Evolutionary conservation across 2,888 invertebrate species (phyloP).

Genomic region (Lasioglossum pauxillum): DNA sequence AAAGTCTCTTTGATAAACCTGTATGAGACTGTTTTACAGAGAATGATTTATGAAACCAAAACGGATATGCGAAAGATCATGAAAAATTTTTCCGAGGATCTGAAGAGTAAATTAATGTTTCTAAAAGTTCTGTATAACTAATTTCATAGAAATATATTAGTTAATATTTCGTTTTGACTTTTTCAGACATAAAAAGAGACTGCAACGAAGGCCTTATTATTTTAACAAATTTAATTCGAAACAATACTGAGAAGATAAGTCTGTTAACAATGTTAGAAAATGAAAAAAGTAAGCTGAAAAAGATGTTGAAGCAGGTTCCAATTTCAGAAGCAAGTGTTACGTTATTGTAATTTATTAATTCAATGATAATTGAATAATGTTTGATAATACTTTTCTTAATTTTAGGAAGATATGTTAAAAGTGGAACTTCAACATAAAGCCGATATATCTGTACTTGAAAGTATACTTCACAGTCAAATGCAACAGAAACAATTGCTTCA

Average conservation of each 20-base stretch:
- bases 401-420: conserved; percentile 75
- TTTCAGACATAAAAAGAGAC: conserved; percentile 79
- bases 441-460: conserved; percentile 83
- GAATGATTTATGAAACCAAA: conserved; percentile 86
- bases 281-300: conserved; percentile 85
- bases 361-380: conserved; percentile 18
- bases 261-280: conserved; percentile 86
- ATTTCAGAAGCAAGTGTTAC: conserved; percentile 71
- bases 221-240: conserved; percentile 84
- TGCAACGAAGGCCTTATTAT: conserved; percentile 81
- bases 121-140: conserved; percentile 10
- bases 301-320: conserved; percentile 78
- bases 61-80: conserved; percentile 85
- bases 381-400: conserved; percentile 18
- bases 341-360: conserved; percentile 16
- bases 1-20: conserved; percentile 85
- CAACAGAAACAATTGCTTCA: conserved; percentile 77
- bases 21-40: conserved; percentile 86
- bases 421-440: conserved; percentile 78
- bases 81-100: conserved; percentile 84
- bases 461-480: conserved; percentile 82
- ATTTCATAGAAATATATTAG: conserved; percentile 5
- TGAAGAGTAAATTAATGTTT: conserved; percentile 81
- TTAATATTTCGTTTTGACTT: not conserved
- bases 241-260: conserved; percentile 86